Conservation (phyloP, 2,888 invertebrate genomes). For the Temnothorax rugatulus region DNA sequence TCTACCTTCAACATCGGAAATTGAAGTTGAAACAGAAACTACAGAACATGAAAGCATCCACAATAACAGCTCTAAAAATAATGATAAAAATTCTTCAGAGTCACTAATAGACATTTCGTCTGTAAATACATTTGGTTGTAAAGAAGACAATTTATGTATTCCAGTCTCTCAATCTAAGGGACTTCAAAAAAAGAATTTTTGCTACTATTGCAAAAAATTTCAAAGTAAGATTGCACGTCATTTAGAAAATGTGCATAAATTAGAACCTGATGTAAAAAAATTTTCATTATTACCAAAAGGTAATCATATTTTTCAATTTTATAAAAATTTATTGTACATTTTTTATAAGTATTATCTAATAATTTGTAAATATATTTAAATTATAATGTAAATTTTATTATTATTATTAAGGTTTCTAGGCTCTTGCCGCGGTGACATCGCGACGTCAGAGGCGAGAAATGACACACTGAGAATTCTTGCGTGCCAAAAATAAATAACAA, state of each 20-base stretch:
- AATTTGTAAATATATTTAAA: neutral
- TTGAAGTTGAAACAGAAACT: slow-evolving; percentile 1
- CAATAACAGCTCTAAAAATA: neutral
- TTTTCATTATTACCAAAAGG: slow-evolving; percentile 46
- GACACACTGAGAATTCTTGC: too few relatives aligned
- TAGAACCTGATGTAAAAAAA: slow-evolving; percentile 54
- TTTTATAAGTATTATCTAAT: neutral
- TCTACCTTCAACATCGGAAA: slow-evolving; percentile 15
- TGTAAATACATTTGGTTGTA: slow-evolving; percentile 11
- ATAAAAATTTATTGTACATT: neutral
- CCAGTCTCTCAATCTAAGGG: slow-evolving; percentile 10
- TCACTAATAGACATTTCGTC: slow-evolving; percentile 17
- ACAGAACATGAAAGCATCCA: neutral
- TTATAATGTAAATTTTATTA: neutral
- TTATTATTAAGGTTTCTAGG: neutral
- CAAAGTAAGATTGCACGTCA: slow-evolving; percentile 46
- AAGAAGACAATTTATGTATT: neutral
- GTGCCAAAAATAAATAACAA: too few relatives aligned
- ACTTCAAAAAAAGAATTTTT: slow-evolving; percentile 57
- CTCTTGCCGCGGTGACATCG: too few relatives aligned
- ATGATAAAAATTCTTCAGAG: slow-evolving; percentile 5
- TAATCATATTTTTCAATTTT: neutral
- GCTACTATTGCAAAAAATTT: slow-evolving; percentile 65
- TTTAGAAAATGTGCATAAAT: slow-evolving; percentile 27
- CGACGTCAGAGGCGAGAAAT: too few relatives aligned